Evolutionary conservation across 2,113 vertebrate species (phyloP).

Genomic region (Ranitomeya variabilis): DNA sequence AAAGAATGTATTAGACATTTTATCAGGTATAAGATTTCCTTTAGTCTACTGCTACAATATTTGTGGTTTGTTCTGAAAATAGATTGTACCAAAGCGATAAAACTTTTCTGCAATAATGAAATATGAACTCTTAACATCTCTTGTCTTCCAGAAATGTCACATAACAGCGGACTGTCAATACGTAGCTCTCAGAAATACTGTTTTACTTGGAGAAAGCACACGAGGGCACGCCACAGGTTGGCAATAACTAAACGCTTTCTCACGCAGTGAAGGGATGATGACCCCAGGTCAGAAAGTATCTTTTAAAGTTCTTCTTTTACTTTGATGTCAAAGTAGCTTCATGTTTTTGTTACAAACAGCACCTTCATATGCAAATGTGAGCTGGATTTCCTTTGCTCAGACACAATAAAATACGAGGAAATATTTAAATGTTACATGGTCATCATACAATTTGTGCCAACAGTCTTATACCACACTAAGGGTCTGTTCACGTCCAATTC

Average conservation of each 20-base stretch:
- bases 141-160: slow-evolving; percentile 36
- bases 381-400: background rate
- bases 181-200: background rate
- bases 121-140: slow-evolving; percentile 31
- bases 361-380: background rate
- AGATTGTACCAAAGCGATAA: background rate
- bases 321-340: background rate
- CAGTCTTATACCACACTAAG: too few species aligned
- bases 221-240: slow-evolving; percentile 17
- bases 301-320: slow-evolving; percentile 1
- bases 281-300: slow-evolving; percentile 5
- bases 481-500: too few species aligned
- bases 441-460: background rate
- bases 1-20: background rate
- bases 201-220: slow-evolving; percentile 18
- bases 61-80: background rate
- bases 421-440: background rate
- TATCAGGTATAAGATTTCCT: background rate
- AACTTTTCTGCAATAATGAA: background rate
- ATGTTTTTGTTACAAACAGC: background rate
- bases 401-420: background rate
- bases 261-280: background rate
- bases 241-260: slow-evolving; percentile 34
- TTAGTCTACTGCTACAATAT: background rate
- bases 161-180: background rate